Base-by-base conservation (phyloP, 2,113 vertebrate species). In the Charina bottae region DNA sequence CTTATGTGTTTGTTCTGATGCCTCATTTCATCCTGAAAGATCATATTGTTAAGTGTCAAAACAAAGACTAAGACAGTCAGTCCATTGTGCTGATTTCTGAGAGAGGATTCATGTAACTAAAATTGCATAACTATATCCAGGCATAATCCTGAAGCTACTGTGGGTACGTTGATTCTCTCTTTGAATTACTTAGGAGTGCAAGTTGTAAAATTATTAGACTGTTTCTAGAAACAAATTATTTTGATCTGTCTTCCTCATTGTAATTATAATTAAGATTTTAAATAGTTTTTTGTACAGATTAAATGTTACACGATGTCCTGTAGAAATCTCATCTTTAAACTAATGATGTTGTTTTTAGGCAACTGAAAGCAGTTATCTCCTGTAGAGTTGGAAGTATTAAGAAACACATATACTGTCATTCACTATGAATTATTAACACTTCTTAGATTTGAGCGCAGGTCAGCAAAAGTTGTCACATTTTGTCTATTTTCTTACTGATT, bases 261-360 rank as follows among this genome's bases (percentile, higher is more conserved):
- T 92, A 92, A 53, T 89, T 89, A 62, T 88, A 89, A 84, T 92
- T 88, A 92, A 92, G 64, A 54, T 88, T 92, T 86, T 88, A 84
- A 89, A 84, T 84, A 78, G 42, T 83, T 91, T 84, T 92, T 64
- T 28, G 6, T 92, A 84, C 55, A 60, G 68, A 59, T 92, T 92
- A 78, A 78, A 91, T 53, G 55, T 84, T 92, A 62, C 28, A 37
- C 58, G 54, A 37, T 92, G 89, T 92, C 72, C 37, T 58, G 87
- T 33, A 62, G 68, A 89, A 92, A 54, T 53, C 56, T 89, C 60
- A 90, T 90, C 53, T 46, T 93, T 2, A 1, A 56, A 1, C 87
- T 91, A 26, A 37, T 86, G 84, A 91, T 1, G 1, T 64, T 94
- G 33, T 6, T 10, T 88, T 87, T 90, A 19, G 23, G 55, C 49